Base-by-base conservation (phyloP, 1,140 invertebrate genomes). In the Bombus terrestris region DNA sequence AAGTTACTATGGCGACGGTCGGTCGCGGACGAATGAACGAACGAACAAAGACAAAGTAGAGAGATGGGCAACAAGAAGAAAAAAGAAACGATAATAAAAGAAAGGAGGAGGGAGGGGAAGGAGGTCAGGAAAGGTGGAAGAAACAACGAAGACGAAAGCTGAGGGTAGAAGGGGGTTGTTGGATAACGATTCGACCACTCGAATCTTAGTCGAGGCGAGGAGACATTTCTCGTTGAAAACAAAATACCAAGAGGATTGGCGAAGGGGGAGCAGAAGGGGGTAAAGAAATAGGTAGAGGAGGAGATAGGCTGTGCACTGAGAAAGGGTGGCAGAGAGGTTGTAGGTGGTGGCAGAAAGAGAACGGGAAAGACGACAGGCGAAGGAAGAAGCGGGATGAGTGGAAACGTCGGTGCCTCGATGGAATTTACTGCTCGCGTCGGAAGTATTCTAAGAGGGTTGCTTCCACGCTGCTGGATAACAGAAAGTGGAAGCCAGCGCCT, bases 361-460 rank as follows among this genome's bases (percentile, higher is more conserved):
- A 66, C 75, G 47, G 6, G n/a, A 80, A 86, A 83, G 72, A 73
- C 87, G 37, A 62, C 72, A 82, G 81, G 71, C 53, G 88, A 90
- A 87, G 81, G 73, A 89, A 74, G 77, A 80, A 76, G 71, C 81
- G 78, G 78, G 85, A 92, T 77, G 88, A 91, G 79, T 80, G 86
- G 89, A 89, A 90, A 87, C 81, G 83, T 74, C 79, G 88, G 86
- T 83, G 83, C 74, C 89, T 83, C 87, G 85, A 92, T 92, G 91
- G 89, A 93, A 93, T 93, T 92, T 93, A 93, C 92, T 89, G 89
- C 89, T 87, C 80, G 89, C 86, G 89, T 91, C 92, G 92, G 90
- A 92, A 94, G 92, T 92, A 91, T 93, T 94, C 91, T 88, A 89
- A 91, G 92, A 94, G 92, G 91, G 92, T 91, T 91, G 91, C 93